phyloP scores from a whole-genome alignment of 1,140 invertebrate species.

The Lethrus apterus region DNA sequence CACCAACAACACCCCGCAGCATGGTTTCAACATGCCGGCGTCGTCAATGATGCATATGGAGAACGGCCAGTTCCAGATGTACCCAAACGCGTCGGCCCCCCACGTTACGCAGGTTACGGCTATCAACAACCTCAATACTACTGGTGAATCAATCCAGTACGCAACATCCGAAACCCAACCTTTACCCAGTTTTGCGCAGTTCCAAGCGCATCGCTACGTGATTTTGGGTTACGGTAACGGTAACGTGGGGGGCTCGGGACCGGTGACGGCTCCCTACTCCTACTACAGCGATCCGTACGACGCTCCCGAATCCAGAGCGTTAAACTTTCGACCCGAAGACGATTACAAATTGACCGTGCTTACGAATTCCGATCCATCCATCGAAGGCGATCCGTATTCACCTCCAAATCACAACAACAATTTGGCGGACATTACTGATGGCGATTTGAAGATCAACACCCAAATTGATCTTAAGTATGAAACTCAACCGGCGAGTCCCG shows the following conservation, averaged over 20 bases:
- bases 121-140: slow-evolving; percentile 66
- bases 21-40: slow-evolving; percentile 40
- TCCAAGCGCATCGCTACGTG: slow-evolving; percentile 50
- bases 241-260: slow-evolving; percentile 66
- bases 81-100: slow-evolving; percentile 76
- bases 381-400: slow-evolving; percentile 15
- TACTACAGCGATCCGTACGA: slow-evolving; percentile 25
- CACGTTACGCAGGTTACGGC: slow-evolving; percentile 71
- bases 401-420: slow-evolving; percentile 24
- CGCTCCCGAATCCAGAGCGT: slow-evolving; percentile 22
- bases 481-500: slow-evolving; percentile 26
- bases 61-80: slow-evolving; percentile 54
- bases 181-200: slow-evolving; percentile 57
- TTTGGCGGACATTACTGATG: slow-evolving; percentile 11
- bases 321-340: slow-evolving; percentile 18
- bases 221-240: slow-evolving; percentile 44
- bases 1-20: slow-evolving; percentile 28
- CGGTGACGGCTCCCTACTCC: slow-evolving; percentile 43
- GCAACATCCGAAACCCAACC: slow-evolving; percentile 40
- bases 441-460: slow-evolving; percentile 20
- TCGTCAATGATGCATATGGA: slow-evolving; percentile 49
- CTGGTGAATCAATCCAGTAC: slow-evolving; percentile 52
- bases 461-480: slow-evolving; percentile 21
- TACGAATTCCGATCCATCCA: slow-evolving; percentile 14
- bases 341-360: slow-evolving; percentile 15